Conservation (phyloP, 2,888 invertebrate genomes). For the Nomada ruficornis region DNA sequence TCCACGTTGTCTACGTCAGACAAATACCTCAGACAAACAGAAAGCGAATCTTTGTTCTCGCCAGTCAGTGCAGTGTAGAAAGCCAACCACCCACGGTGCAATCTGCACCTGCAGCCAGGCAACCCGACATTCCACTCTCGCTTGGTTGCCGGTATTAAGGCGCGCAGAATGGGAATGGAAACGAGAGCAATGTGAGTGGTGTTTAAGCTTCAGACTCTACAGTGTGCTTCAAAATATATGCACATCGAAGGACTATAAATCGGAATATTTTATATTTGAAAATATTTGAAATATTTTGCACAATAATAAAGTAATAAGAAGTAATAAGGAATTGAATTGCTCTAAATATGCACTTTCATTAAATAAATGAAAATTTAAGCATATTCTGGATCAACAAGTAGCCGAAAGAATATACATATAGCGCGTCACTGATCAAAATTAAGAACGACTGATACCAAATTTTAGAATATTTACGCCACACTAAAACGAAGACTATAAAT, state of each 20-base stretch:
- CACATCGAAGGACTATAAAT: too few species aligned
- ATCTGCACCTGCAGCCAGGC: constrained; percentile 52
- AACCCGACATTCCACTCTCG: constrained; percentile 37
- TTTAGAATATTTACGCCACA: too few species aligned
- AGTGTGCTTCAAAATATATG: not conserved
- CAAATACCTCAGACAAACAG: constrained; percentile 33
- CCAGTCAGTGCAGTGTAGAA: constrained; percentile 6
- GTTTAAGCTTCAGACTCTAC: not conserved
- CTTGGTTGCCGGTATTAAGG: constrained; percentile 22
- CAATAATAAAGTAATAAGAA: too few species aligned
- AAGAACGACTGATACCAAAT: too few species aligned
- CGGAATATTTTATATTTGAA: too few species aligned
- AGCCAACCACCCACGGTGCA: constrained; percentile 22
- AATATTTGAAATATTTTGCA: too few species aligned
- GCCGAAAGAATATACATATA: too few species aligned
- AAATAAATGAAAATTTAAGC: too few species aligned
- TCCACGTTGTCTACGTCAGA: constrained; percentile 5
- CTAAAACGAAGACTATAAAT: not conserved
- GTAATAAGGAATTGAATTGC: too few species aligned
- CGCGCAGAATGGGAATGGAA: not conserved
- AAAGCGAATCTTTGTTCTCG: constrained; percentile 37
- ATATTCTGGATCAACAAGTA: too few species aligned
- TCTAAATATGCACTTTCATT: too few species aligned
- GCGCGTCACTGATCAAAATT: too few species aligned
- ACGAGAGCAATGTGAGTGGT: not conserved